Conservation (phyloP, 2,113 vertebrate species). For the Herpailurus yagouaroundi region DNA sequence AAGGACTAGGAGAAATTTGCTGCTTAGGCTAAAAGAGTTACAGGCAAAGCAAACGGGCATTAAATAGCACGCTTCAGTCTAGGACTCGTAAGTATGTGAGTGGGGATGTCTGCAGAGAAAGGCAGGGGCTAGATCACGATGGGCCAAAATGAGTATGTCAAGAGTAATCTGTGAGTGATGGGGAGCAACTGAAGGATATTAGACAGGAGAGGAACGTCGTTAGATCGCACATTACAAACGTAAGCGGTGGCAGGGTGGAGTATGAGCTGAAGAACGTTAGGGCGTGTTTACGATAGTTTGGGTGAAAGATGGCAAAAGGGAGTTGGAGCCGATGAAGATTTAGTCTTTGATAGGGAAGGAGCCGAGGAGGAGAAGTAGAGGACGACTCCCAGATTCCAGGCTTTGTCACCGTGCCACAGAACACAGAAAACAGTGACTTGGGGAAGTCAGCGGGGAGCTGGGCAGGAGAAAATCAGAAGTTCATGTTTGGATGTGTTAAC, state of each 20-base stretch:
- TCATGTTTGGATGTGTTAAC: background rate
- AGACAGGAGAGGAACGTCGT: background rate
- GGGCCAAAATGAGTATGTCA: background rate
- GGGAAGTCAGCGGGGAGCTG: background rate
- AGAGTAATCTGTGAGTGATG: background rate
- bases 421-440: background rate
- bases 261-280: background rate
- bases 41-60: background rate
- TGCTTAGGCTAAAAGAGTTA: background rate
- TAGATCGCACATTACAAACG: background rate
- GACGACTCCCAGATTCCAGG: background rate
- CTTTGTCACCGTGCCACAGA: background rate
- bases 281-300: background rate
- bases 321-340: no score
- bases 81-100: background rate
- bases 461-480: background rate
- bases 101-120: background rate
- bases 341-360: background rate
- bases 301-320: background rate
- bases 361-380: background rate
- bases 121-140: background rate
- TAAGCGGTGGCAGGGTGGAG: background rate
- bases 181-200: background rate
- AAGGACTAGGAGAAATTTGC: background rate
- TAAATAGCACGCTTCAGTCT: background rate